phyloP scores from a whole-genome alignment of 2,888 invertebrate species.

The Gastracanthus pulcherrimus region DNA sequence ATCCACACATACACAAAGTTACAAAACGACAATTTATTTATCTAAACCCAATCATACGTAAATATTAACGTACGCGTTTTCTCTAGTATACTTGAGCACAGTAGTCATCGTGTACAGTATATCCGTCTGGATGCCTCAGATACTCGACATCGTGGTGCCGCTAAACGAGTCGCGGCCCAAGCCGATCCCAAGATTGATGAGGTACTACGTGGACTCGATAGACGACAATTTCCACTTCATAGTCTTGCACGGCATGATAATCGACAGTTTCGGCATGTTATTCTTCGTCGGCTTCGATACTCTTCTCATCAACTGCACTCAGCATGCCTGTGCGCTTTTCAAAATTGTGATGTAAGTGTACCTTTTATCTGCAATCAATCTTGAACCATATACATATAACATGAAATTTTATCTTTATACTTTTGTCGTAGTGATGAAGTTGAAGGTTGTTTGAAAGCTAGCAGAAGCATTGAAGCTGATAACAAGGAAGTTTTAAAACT shows the following conservation, averaged over 20 bases:
- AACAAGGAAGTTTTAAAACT: not conserved
- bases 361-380: not conserved
- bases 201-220: not conserved
- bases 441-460: not conserved
- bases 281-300: constrained; percentile 3
- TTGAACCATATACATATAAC: not conserved
- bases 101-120: not conserved
- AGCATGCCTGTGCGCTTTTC: constrained; percentile 25
- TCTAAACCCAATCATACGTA: not conserved
- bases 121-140: not conserved
- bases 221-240: constrained; percentile 1
- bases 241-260: not conserved
- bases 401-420: not conserved
- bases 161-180: constrained; percentile 6
- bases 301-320: not conserved
- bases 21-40: not conserved
- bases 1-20: not conserved
- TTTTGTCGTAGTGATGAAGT: not conserved
- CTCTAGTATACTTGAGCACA: not conserved
- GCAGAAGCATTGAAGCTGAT: not conserved
- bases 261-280: not conserved
- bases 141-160: not conserved
- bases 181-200: not conserved
- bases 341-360: constrained; percentile 5
- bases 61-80: no score